Evolutionary conservation across 2,888 invertebrate species (phyloP).

Genomic region (Alentia gelatinosa): DNA sequence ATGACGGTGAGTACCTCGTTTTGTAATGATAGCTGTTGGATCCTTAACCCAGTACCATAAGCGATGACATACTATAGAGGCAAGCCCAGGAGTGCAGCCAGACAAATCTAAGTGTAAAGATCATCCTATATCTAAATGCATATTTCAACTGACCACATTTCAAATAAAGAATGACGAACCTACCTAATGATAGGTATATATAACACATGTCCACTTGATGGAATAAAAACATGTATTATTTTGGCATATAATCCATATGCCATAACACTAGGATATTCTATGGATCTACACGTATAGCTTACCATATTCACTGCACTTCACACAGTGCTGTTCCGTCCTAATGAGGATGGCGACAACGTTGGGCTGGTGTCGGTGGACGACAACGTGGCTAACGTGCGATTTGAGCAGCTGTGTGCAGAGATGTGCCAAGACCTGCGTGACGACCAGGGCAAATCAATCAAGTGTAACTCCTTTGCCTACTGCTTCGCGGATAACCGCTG

Average conservation of each 20-base stretch:
- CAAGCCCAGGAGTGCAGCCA: too few relatives aligned
- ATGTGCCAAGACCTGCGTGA: background rate
- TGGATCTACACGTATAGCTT: too few relatives aligned
- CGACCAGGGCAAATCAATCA: background rate
- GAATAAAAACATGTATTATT: too few relatives aligned
- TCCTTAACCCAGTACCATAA: background rate
- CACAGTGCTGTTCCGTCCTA: background rate
- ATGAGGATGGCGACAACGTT: background rate
- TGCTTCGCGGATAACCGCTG: conserved; percentile 12
- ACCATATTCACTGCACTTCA: background rate
- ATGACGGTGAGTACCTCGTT: conserved; percentile 14
- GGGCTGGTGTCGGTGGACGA: conserved; percentile 1
- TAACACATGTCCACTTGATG: too few relatives aligned
- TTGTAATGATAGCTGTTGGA: background rate
- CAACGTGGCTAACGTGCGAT: background rate
- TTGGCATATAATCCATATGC: too few relatives aligned
- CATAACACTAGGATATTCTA: too few relatives aligned
- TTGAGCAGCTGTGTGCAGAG: background rate
- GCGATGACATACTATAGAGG: too few relatives aligned
- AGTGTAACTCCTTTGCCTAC: conserved; percentile 38
- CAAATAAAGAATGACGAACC: too few relatives aligned
- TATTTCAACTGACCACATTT: too few relatives aligned
- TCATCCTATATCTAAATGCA: too few relatives aligned
- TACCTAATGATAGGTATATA: too few relatives aligned
- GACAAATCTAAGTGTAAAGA: too few relatives aligned